Conservation (phyloP, 2,888 invertebrate species). For the Parnassius smintheus region DNA sequence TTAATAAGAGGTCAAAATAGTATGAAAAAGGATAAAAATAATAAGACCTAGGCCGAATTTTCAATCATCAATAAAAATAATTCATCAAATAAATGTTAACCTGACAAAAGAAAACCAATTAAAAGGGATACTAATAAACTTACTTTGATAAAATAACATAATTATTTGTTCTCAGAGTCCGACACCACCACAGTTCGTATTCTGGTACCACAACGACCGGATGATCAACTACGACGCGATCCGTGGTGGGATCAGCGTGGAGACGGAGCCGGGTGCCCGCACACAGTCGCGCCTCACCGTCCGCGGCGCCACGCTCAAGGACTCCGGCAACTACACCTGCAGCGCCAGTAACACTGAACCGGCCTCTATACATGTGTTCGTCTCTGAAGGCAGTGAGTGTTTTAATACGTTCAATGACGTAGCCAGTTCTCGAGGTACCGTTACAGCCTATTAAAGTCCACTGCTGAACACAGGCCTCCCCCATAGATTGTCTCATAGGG, state of each 20-base stretch:
- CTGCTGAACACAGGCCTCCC: too few relatives aligned
- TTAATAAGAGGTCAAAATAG: too few relatives aligned
- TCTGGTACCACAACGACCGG: slow-evolving; percentile 97
- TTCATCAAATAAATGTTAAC: too few relatives aligned
- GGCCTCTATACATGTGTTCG: slow-evolving; percentile 93
- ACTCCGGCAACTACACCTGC: slow-evolving; percentile 96
- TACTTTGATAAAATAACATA: background rate
- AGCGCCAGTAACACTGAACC: slow-evolving; percentile 94
- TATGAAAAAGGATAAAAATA: too few relatives aligned
- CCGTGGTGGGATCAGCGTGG: slow-evolving; percentile 89
- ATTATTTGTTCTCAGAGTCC: slow-evolving; percentile 86
- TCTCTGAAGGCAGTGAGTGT: slow-evolving; percentile 89
- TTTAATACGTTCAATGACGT: background rate
- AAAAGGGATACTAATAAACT: background rate
- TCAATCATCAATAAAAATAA: too few relatives aligned
- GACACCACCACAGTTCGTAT: slow-evolving; percentile 95
- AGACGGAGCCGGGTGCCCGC: slow-evolving; percentile 91
- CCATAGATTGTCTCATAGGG: too few relatives aligned
- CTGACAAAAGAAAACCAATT: too few relatives aligned
- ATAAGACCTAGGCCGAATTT: too few relatives aligned
- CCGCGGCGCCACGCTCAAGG: slow-evolving; percentile 90
- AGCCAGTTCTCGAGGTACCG: too few relatives aligned
- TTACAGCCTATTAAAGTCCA: too few relatives aligned
- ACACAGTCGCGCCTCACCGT: slow-evolving; percentile 94
- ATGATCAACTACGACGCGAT: slow-evolving; percentile 96